Evolutionary conservation across 2,888 invertebrate species (phyloP).

Genomic region (Clanis bilineata): DNA sequence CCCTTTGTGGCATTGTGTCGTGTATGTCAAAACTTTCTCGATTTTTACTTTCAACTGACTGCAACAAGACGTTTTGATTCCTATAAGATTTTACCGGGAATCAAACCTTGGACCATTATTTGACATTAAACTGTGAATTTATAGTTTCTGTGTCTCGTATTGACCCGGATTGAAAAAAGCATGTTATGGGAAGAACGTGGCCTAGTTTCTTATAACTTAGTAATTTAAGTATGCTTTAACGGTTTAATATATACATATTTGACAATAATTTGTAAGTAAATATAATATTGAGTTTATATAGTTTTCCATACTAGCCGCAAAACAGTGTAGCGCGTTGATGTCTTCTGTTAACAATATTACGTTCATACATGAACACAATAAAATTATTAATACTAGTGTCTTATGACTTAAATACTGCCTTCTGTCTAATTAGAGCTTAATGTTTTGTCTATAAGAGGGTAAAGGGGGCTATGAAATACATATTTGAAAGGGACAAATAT

Average conservation of each 20-base stretch:
- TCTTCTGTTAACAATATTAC: constrained; percentile 39
- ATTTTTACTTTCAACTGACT: too few relatives aligned
- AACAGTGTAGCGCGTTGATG: constrained; percentile 46
- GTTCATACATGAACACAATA: not conserved
- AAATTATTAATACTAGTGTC: not conserved
- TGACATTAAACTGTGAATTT: too few relatives aligned
- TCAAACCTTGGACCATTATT: not conserved
- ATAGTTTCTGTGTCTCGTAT: not conserved
- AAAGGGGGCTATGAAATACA: not conserved
- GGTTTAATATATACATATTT: not conserved
- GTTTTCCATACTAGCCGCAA: not conserved
- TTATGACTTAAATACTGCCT: constrained; percentile 4
- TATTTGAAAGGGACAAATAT: not conserved
- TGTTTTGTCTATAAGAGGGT: not conserved
- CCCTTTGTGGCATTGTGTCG: too few relatives aligned
- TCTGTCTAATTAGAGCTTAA: not conserved
- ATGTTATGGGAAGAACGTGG: not conserved
- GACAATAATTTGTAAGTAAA: not conserved
- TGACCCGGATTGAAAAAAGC: not conserved
- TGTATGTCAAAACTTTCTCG: too few relatives aligned
- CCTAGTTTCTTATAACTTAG: not conserved
- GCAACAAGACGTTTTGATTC: too few relatives aligned
- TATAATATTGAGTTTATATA: not conserved
- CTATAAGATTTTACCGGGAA: not conserved
- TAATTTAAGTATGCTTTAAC: not conserved